phyloP scores from a whole-genome alignment of 2,113 vertebrate genomes.

The Panthera uncia region DNA sequence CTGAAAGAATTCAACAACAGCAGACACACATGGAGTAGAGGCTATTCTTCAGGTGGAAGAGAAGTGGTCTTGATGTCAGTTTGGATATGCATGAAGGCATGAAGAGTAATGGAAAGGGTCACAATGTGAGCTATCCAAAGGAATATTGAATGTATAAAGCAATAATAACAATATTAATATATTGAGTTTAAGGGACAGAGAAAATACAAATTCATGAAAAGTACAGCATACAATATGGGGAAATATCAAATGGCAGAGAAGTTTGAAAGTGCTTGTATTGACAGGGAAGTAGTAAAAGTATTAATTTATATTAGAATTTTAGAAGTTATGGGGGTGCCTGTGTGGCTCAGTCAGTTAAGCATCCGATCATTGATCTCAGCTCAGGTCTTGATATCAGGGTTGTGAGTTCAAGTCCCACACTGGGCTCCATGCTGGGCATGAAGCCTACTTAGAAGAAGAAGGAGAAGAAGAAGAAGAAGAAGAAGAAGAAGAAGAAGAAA shows the following conservation, averaged over 20 bases:
- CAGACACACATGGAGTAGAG: not conserved
- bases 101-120: not conserved
- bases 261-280: not conserved
- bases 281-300: not conserved
- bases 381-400: too few species aligned
- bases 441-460: too few species aligned
- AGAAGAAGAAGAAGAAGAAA: too few species aligned
- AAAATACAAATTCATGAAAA: not conserved
- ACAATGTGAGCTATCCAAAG: not conserved
- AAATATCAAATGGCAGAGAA: not conserved
- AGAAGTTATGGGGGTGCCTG: not conserved
- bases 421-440: too few species aligned
- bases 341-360: too few species aligned
- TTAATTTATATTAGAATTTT: not conserved
- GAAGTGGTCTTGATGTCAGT: not conserved
- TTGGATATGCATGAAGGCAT: not conserved
- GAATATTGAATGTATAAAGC: not conserved
- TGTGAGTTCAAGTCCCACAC: too few species aligned
- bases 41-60: not conserved
- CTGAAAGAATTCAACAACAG: not conserved
- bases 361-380: too few species aligned
- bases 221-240: not conserved
- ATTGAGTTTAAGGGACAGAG: not conserved
- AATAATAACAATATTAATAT: not conserved
- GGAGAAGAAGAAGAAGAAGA: too few species aligned